phyloP scores from a whole-genome alignment of 2,888 invertebrate genomes.

The Pyralis farinalis region DNA sequence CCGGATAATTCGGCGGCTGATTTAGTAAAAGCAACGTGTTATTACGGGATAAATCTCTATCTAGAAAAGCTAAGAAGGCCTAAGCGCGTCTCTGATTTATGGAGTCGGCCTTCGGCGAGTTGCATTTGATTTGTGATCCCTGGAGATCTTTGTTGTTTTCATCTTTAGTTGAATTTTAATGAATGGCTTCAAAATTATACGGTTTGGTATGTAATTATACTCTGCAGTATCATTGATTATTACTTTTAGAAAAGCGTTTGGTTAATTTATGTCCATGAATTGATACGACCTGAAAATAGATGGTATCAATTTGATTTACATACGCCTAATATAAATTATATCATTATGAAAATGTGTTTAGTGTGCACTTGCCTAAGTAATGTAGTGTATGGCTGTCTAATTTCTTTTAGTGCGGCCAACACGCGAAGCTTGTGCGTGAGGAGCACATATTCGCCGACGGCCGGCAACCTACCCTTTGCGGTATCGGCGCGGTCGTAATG shows the following conservation, averaged over 20 bases:
- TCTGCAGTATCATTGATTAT: slow-evolving; percentile 64
- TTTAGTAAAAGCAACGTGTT: slow-evolving; percentile 80
- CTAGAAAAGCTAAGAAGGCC: slow-evolving; percentile 81
- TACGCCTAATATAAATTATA: no score
- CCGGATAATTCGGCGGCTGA: slow-evolving; percentile 80
- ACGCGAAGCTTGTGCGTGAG: slow-evolving; percentile 22
- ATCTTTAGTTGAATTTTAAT: slow-evolving; percentile 78
- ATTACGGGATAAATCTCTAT: slow-evolving; percentile 81
- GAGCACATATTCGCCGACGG: slow-evolving; percentile 32
- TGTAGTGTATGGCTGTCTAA: slow-evolving; percentile 18
- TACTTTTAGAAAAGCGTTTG: slow-evolving; percentile 56
- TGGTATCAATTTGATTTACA: slow-evolving; percentile 7
- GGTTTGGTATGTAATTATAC: slow-evolving; percentile 65
- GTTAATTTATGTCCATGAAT: slow-evolving; percentile 47
- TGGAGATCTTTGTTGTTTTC: slow-evolving; percentile 61
- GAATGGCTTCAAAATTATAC: slow-evolving; percentile 73
- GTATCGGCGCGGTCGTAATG: slow-evolving; percentile 59
- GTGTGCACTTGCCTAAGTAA: neutral
- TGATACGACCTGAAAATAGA: slow-evolving; percentile 21
- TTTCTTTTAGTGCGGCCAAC: slow-evolving; percentile 11
- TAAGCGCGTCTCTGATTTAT: slow-evolving; percentile 76
- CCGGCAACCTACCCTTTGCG: slow-evolving; percentile 55
- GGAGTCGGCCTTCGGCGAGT: slow-evolving; percentile 63
- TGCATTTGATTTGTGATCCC: slow-evolving; percentile 73
- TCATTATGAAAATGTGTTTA: neutral